Evolutionary conservation across 2,113 vertebrate genomes (phyloP), one percentile per base, ranked within the genome.

Genomic region (Podiceps cristatus): DNA sequence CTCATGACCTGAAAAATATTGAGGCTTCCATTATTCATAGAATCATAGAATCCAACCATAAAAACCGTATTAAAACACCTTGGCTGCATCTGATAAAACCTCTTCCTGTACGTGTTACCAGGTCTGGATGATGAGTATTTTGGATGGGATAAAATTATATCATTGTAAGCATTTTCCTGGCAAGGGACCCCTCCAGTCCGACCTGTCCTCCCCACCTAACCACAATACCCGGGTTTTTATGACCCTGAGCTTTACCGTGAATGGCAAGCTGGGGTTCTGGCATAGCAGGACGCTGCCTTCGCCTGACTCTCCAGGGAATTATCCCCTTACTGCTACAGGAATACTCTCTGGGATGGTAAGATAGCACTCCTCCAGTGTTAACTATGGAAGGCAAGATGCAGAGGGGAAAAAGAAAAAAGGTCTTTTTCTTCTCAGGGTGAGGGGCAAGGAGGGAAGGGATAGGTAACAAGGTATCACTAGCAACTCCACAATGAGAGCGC

Each of bases 211-310:
- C 17, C 9, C 37, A 35, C 14, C 31, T 19, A 31, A 67, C 4
- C 18, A 14, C 13, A 73, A 14, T 1, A 53, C 9, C 8, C 1
- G 22, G 17, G 5, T 28, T n/a, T n/a, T 63, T 33, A 16, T 13
- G 31, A 3, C 17, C 23, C 5, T n/a, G 7, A 0, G 0, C 29
- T 44, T 59, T 35, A 20, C 19, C 14, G 3, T 16, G 42, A 14
- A 7, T 1, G 13, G 45, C 11, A 56, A 20, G 14, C 16, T 31
- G 44, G 28, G 13, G 8, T 6, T 28, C 40, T 16, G 47, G 29
- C 37, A 29, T 16, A 19, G 29, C 4, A 12, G 28, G 23, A 8
- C 8, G 4, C 2, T 16, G 13, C 29, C 40, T 56, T 22, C 4
- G 0, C 4, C 63, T 31, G 44, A 7, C 28, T 53, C 7, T 9